Percentiles rank a stretch among this genome's conserved stretches.
These are phyloP conservation scores for Danaus plexippus DNA, from an alignment of 1,140 invertebrate genomes.

Conservation along the genomic window DNA sequence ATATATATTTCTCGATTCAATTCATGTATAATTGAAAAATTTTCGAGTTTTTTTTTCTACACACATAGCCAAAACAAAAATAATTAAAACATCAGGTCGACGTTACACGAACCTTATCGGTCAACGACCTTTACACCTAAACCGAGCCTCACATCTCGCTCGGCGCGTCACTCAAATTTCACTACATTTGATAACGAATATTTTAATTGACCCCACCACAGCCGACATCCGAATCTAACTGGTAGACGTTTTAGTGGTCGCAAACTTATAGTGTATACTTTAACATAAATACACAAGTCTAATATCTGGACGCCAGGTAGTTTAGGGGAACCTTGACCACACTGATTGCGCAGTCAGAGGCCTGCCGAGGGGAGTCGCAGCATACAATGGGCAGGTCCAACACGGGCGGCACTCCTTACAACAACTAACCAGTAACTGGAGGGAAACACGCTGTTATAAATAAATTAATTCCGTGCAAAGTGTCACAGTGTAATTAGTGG, in stretches of 20 bases:
- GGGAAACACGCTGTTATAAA: too few species aligned
- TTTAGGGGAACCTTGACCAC: conserved; percentile 56
- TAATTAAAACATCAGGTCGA: conserved; percentile 36
- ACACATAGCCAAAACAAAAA: conserved; percentile 19
- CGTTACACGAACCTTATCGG: conserved; percentile 59
- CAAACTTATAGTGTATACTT: conserved; percentile 9
- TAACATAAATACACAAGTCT: not conserved
- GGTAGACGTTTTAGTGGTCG: not conserved
- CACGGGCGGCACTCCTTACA: conserved; percentile 4
- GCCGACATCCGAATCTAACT: conserved; percentile 1
- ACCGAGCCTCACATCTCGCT: conserved; percentile 62
- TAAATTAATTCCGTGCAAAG: conserved; percentile 30
- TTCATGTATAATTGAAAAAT: too few species aligned
- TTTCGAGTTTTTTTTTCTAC: not conserved
- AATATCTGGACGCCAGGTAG: conserved; percentile 45
- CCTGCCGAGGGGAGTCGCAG: conserved; percentile 12
- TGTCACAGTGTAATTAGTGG: conserved; percentile 52
- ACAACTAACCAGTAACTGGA: too few species aligned
- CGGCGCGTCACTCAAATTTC: conserved; percentile 16
- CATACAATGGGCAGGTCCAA: too few species aligned
- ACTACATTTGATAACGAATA: not conserved
- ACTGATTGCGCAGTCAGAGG: conserved; percentile 33
- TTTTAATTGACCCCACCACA: conserved; percentile 6
- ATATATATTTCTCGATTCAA: too few species aligned
- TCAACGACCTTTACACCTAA: conserved; percentile 67